phyloP scores from a whole-genome alignment of 2,888 invertebrate genomes.

The Drosophila engyochracea region DNA sequence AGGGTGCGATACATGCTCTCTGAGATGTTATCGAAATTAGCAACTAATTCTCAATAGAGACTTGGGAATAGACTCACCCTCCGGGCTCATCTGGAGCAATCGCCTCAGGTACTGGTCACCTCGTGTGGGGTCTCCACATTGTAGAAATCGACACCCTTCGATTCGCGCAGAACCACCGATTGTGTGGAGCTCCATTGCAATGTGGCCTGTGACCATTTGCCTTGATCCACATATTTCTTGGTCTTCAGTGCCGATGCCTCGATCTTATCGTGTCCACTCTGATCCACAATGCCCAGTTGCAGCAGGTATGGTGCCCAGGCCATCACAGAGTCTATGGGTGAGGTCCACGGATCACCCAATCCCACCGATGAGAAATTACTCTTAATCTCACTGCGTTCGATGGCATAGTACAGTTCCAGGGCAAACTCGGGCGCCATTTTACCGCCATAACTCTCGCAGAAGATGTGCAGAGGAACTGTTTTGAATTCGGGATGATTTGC shows the following conservation, averaged over 20 bases:
- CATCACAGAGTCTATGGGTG: constrained; percentile 93
- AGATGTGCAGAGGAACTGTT: constrained; percentile 92
- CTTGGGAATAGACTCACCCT: constrained; percentile 34
- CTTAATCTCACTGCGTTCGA: constrained; percentile 87
- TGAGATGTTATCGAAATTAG: constrained; percentile 28
- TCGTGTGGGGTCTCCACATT: constrained; percentile 88
- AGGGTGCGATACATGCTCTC: constrained; percentile 83
- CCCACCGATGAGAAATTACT: constrained; percentile 92
- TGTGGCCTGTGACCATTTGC: constrained; percentile 88
- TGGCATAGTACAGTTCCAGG: constrained; percentile 87
- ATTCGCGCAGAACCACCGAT: constrained; percentile 87
- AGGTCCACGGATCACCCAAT: constrained; percentile 96
- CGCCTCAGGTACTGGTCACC: constrained; percentile 59
- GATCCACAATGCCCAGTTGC: constrained; percentile 90
- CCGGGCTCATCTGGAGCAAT: constrained; percentile 38
- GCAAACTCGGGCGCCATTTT: constrained; percentile 96
- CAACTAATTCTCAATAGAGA: not conserved
- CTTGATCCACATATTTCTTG: constrained; percentile 87
- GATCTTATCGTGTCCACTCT: constrained; percentile 88
- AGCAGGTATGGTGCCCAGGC: constrained; percentile 93
- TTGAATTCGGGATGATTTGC: constrained; percentile 89
- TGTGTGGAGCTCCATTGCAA: constrained; percentile 89
- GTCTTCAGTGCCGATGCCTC: constrained; percentile 87
- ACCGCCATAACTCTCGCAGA: constrained; percentile 96
- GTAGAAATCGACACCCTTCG: constrained; percentile 91